A percentile compares a stretch with the other conserved stretches of the same genome.
These are phyloP conservation scores for Asteroscopus sphinx DNA, from an alignment of 2,888 invertebrate species.

Conservation along the genomic window DNA sequence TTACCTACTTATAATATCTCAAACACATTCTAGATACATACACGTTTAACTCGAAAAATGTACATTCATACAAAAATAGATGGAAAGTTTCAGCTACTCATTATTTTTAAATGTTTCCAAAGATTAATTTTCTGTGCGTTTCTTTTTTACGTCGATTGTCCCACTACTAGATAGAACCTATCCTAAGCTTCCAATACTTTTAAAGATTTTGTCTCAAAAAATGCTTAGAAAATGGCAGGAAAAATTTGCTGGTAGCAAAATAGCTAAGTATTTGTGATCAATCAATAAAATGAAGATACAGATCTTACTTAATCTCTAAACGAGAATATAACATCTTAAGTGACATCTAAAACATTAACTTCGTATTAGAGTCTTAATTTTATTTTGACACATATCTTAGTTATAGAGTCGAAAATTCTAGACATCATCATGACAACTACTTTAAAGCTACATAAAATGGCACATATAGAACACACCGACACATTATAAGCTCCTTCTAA, in stretches of 20 bases:
- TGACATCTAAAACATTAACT: constrained; percentile 2
- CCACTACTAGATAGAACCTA: constrained; percentile 7
- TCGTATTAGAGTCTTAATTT: constrained; percentile 10
- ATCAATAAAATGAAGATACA: constrained; percentile 9
- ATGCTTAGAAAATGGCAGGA: constrained; percentile 7
- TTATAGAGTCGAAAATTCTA: constrained; percentile 49
- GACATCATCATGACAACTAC: constrained; percentile 45
- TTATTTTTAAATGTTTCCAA: constrained; percentile 22
- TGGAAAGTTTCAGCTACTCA: constrained; percentile 54
- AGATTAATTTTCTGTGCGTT: constrained; percentile 14
- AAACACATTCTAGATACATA: constrained; percentile 49
- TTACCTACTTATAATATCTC: constrained; percentile 39
- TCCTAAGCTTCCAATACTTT: neutral
- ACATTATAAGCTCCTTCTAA: constrained; percentile 68
- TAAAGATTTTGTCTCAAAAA: constrained; percentile 20
- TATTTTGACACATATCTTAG: constrained; percentile 9
- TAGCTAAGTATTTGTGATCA: constrained; percentile 11
- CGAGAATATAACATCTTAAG: constrained; percentile 20
- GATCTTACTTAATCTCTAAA: constrained; percentile 19
- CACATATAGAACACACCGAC: constrained; percentile 80
- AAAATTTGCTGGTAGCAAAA: constrained; percentile 41
- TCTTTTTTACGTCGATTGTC: constrained; percentile 3
- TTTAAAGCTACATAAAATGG: constrained; percentile 66
- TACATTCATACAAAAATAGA: constrained; percentile 82
- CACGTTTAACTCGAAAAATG: constrained; percentile 43